These are phyloP conservation scores for Acleris laterana DNA, from an alignment of 2,888 invertebrate species.

Conservation along the genomic window DNA sequence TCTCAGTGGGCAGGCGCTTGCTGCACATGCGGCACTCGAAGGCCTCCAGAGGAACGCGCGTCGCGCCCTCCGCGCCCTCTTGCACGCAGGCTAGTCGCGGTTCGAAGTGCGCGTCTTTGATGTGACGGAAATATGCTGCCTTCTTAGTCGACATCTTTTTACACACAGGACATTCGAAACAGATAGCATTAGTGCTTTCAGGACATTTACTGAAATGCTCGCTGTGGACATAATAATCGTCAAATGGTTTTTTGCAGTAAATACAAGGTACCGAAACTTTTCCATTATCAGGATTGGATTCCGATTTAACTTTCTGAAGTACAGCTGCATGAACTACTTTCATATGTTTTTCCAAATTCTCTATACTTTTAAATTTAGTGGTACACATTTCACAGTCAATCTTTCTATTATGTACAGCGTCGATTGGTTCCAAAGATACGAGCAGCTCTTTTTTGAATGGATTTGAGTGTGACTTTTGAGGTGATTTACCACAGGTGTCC, in stretches of 20 bases:
- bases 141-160: constrained; percentile 55
- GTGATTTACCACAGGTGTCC: constrained; percentile 57
- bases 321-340: constrained; percentile 69
- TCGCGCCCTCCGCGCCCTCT: constrained; percentile 33
- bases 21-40: constrained; percentile 72
- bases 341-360: constrained; percentile 72
- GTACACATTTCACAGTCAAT: constrained; percentile 67
- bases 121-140: constrained; percentile 59
- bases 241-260: constrained; percentile 61
- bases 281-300: constrained; percentile 39
- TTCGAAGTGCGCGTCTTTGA: constrained; percentile 65
- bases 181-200: constrained; percentile 50
- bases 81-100: constrained; percentile 41
- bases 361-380: constrained; percentile 65
- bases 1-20: constrained; percentile 65
- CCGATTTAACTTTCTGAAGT: constrained; percentile 48
- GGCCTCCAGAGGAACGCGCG: constrained; percentile 36
- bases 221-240: constrained; percentile 63
- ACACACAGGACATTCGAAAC: constrained; percentile 66
- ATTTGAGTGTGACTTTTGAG: constrained; percentile 47
- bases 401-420: constrained; percentile 47
- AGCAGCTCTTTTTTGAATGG: constrained; percentile 60
- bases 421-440: constrained; percentile 69
- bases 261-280: constrained; percentile 63
- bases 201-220: constrained; percentile 64